These are phyloP conservation scores for Takifugu rubripes DNA, from an alignment of 2,797 vertebrate genomes.

Conservation along the genomic window DNA sequence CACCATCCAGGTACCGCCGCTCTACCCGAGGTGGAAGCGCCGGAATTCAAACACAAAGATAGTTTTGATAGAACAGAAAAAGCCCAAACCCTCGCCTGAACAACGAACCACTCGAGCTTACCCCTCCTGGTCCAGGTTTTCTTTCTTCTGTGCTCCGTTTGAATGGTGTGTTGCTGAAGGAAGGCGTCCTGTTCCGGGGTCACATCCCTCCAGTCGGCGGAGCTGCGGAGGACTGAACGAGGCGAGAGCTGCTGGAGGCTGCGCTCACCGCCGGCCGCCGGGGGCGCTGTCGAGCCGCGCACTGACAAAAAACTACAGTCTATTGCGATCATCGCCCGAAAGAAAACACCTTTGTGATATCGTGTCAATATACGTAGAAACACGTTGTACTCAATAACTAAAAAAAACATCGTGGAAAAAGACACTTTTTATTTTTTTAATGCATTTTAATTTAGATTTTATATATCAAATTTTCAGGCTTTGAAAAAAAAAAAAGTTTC, in stretches of 20 bases:
- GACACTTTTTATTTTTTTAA: no score
- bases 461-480: no score
- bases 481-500: no score
- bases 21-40: constrained; percentile 38
- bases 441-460: no score
- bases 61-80: not conserved
- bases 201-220: constrained; percentile 82
- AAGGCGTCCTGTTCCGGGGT: constrained; percentile 84
- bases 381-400: no score
- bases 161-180: constrained; percentile 79
- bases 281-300: constrained; percentile 23
- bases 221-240: constrained; percentile 64
- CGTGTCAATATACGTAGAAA: no score
- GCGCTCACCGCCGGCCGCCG: constrained; percentile 41
- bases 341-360: no score
- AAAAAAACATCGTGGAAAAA: no score
- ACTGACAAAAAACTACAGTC: no score
- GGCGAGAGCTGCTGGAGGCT: constrained; percentile 46
- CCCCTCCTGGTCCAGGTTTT: constrained; percentile 84
- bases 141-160: constrained; percentile 74
- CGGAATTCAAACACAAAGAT: constrained; percentile 23
- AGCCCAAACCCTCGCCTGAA: constrained; percentile 4
- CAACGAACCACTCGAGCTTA: constrained; percentile 54
- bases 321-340: no score
- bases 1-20: constrained; percentile 71